Conservation (phyloP, 2,113 vertebrate genomes). For the Nesogale talazaci region DNA sequence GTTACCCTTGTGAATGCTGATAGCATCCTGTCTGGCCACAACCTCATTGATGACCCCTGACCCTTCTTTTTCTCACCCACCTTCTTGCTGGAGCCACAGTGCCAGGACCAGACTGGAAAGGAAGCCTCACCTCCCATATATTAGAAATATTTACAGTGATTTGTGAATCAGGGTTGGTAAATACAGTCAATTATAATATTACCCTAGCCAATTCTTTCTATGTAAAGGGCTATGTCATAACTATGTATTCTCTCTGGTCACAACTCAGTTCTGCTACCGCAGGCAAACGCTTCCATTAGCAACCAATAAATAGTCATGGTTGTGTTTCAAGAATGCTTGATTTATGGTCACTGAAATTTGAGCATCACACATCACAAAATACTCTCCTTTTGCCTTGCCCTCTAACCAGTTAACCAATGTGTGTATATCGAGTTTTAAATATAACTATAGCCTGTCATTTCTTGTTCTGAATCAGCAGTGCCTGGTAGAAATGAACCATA, state of each 20-base stretch:
- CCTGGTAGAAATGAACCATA: not conserved
- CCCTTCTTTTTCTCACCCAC: too few relatives aligned
- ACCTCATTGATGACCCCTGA: too few relatives aligned
- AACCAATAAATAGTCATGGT: not conserved
- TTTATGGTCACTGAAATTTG: not conserved
- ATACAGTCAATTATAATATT: not conserved
- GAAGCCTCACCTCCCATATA: not conserved
- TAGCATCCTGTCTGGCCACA: too few relatives aligned
- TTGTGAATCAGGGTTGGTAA: not conserved
- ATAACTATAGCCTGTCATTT: not conserved
- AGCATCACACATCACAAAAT: not conserved
- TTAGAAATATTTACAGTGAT: not conserved
- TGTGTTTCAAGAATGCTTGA: not conserved
- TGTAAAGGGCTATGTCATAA: not conserved
- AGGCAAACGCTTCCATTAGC: not conserved
- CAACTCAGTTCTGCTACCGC: not conserved
- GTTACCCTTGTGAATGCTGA: too few relatives aligned
- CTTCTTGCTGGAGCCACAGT: too few relatives aligned
- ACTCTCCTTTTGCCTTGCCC: constrained; percentile 1
- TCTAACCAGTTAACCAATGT: not conserved
- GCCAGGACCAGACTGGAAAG: too few relatives aligned
- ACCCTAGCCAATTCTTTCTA: not conserved
- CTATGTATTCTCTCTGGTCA: not conserved
- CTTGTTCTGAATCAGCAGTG: not conserved
- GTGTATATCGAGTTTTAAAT: not conserved